Evolutionary conservation across 2,797 vertebrate genomes (phyloP).

Genomic region (Lutjanus argentimaculatus): DNA sequence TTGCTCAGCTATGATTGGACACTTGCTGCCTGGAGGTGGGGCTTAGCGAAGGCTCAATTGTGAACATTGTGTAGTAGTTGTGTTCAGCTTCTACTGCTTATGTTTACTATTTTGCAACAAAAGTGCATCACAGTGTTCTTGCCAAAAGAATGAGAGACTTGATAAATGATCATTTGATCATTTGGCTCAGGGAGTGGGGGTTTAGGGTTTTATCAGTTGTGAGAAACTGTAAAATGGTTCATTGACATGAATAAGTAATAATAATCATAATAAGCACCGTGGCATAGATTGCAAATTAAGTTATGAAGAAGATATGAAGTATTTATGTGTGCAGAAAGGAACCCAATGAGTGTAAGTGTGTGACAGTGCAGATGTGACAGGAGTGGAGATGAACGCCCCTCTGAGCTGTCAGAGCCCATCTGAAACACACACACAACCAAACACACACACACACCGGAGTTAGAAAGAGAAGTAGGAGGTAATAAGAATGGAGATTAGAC

Average conservation of each 20-base stretch:
- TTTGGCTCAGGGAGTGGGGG: no score
- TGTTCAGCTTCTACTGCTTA: no score
- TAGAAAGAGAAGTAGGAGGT: constrained; percentile 55
- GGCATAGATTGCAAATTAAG: background rate
- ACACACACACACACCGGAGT: constrained; percentile 3
- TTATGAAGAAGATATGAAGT: background rate
- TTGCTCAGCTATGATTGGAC: no score
- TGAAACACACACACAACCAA: constrained; percentile 17
- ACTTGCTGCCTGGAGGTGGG: no score
- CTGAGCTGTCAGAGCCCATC: constrained; percentile 41
- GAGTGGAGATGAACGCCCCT: constrained; percentile 45
- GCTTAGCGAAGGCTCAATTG: no score
- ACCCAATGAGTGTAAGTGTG: background rate
- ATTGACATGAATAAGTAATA: background rate
- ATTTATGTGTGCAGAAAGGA: constrained; percentile 15
- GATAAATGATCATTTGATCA: no score
- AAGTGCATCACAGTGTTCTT: no score
- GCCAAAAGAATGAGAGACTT: no score
- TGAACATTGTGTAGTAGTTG: no score
- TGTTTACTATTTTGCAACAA: no score
- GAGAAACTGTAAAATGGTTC: background rate
- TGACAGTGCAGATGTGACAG: constrained; percentile 46
- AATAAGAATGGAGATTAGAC: constrained; percentile 79
- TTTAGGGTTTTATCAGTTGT: no score
- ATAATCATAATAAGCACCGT: background rate